A percentile compares a stretch with the other conserved stretches of the same genome.
These are phyloP conservation scores for Protonemura montana DNA, from an alignment of 2,888 invertebrate genomes.

Conservation along the genomic window DNA sequence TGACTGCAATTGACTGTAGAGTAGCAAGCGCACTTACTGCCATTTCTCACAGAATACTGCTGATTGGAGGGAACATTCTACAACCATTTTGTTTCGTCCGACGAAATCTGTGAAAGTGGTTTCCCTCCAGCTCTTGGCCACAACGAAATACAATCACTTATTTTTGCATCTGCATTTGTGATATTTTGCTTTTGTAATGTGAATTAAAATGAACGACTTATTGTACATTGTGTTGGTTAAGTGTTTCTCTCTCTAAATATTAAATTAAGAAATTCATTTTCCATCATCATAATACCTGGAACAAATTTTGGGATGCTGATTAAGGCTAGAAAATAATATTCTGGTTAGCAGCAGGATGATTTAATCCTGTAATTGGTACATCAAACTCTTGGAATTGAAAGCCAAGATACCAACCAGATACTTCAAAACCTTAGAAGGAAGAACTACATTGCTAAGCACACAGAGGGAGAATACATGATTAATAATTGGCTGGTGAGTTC, in stretches of 20 bases:
- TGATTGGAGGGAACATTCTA: not conserved
- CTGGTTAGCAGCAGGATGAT: too few relatives aligned
- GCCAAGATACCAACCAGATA: too few relatives aligned
- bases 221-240: slow-evolving; percentile 29
- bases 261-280: too few relatives aligned
- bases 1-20: not conserved
- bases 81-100: not conserved
- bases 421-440: too few relatives aligned
- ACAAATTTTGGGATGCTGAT: too few relatives aligned
- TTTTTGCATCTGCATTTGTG: slow-evolving; percentile 40
- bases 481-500: not conserved
- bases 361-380: too few relatives aligned
- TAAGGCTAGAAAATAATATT: too few relatives aligned
- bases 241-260: not conserved
- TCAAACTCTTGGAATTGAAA: too few relatives aligned
- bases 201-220: slow-evolving; percentile 39
- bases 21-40: not conserved
- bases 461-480: too few relatives aligned
- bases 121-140: not conserved
- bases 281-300: too few relatives aligned
- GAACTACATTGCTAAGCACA: too few relatives aligned
- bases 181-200: slow-evolving; percentile 45
- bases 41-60: not conserved
- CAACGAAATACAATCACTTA: slow-evolving; percentile 23
- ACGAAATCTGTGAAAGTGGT: not conserved